Evolutionary conservation across 2,113 vertebrate genomes (phyloP).

Genomic region (Hippocampus comes): DNA sequence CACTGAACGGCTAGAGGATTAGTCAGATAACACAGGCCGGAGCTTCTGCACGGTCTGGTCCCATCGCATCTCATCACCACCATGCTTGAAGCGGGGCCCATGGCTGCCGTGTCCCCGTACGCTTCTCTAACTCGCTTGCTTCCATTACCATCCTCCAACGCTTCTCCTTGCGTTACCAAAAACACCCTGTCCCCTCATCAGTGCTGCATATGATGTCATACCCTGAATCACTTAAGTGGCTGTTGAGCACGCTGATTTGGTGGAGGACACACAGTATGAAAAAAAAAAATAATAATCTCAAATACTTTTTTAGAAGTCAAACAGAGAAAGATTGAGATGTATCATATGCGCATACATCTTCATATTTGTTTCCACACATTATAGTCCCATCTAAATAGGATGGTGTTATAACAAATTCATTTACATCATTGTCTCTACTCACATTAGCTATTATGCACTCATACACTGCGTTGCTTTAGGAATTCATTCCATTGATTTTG

Average conservation of each 20-base stretch:
- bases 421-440: constrained; percentile 38
- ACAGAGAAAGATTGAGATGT: background rate
- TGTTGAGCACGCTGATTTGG: constrained; percentile 1
- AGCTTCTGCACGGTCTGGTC: constrained; percentile 60
- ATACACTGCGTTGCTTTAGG: constrained; percentile 17
- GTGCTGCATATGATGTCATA: constrained; percentile 27
- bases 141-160: constrained; percentile 39
- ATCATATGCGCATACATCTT: background rate
- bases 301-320: background rate
- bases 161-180: constrained; percentile 16
- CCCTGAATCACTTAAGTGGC: constrained; percentile 10
- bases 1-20: constrained; percentile 68
- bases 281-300: background rate
- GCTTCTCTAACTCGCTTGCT: constrained; percentile 37
- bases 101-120: constrained; percentile 50
- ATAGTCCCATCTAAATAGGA: background rate
- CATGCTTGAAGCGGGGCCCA: constrained; percentile 51
- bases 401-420: constrained; percentile 29
- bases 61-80: constrained; percentile 65
- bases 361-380: constrained; percentile 1
- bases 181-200: constrained; percentile 25
- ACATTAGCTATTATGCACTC: constrained; percentile 32
- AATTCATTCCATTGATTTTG: constrained; percentile 22
- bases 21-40: constrained; percentile 63
- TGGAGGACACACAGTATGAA: background rate